Evolutionary conservation across 1,140 invertebrate genomes (phyloP), one percentile per base, ranked within the genome.

Genomic region (Aporrectodea caliginosa): DNA sequence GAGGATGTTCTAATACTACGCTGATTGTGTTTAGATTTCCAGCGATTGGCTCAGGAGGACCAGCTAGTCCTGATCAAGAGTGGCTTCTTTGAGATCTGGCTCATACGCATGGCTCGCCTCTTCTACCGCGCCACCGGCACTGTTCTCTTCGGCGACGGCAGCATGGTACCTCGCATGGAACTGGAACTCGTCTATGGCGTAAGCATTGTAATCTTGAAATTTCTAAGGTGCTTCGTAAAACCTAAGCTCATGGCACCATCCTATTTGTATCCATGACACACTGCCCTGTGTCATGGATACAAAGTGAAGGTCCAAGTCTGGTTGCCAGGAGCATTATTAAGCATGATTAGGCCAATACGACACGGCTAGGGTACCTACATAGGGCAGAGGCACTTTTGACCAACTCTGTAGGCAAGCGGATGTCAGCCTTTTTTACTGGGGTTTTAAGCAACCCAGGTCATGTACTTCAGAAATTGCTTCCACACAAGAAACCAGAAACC

Each of bases 51-150:
- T 30, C 95, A 97, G 89, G 95, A 97, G 84, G 95, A 97, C 89
- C 95, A 98, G 88, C 90, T 98, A 76, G 96, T 96, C 82, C 91
- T 98, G 69, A 96, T 97, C 83, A 97, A 98, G 90, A 91, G 94
- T 83, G 96, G 95, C 43, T 98, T 98, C 90, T 97, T 98, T 88
- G 96, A 98, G 89, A 92, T 98, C 74, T 98, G 97, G 96, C 90
- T 98, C 77, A 93, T 93, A 74, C 33, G 75, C 27, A 35, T 32
- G 33, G 1, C 1, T 76, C 91, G 93, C 75, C 91, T 96, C 88
- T 93, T 95, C n/a, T 88, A 86, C 79, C 79, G 84, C 27, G 91
- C 91, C 1, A 92, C 95, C 79, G 90, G 92, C 78, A 92, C 92
- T 76, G 90, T 98, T 84, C 94, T 95, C n/a, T 96, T 98, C 88